A percentile compares a stretch with the other conserved stretches of the same genome.
phyloP scores from a whole-genome alignment of 1,140 invertebrate species.

The Drosophila nigrodunni region DNA sequence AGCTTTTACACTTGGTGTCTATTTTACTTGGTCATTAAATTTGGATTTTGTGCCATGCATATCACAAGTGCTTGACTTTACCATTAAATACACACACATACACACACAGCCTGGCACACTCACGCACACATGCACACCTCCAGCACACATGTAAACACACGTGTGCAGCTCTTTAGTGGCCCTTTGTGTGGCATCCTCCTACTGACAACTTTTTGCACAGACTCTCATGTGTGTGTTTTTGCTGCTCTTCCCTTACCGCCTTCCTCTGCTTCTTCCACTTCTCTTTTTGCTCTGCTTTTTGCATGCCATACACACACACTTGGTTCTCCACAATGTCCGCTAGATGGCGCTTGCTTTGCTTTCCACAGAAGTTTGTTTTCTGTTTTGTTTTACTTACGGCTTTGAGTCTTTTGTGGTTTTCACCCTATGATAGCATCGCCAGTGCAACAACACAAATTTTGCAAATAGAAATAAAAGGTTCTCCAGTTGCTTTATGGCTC shows the following conservation, averaged over 20 bases:
- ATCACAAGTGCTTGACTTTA: conserved; percentile 74
- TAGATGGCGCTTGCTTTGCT: conserved; percentile 30
- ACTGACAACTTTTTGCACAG: conserved; percentile 19
- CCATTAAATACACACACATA: conserved; percentile 69
- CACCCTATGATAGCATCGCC: not conserved
- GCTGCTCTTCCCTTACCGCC: not conserved
- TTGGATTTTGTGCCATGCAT: conserved; percentile 78
- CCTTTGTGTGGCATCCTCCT: conserved; percentile 52
- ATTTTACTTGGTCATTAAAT: conserved; percentile 83
- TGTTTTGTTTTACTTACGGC: conserved; percentile 69
- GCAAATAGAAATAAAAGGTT: not conserved
- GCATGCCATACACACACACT: conserved; percentile 34
- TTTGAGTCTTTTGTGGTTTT: conserved; percentile 72
- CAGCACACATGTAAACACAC: conserved; percentile 39
- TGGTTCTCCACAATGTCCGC: conserved; percentile 27
- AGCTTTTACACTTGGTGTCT: conserved; percentile 68
- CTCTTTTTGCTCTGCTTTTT: conserved; percentile 38
- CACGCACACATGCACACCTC: conserved; percentile 30
- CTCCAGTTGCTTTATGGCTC: not conserved
- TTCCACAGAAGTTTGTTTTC: conserved; percentile 37
- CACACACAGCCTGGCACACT: conserved; percentile 33
- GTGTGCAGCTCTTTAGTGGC: conserved; percentile 68
- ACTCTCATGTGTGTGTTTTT: not conserved
- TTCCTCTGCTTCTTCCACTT: not conserved
- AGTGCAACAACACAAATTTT: conserved; percentile 8